Conservation (phyloP, 2,797 vertebrate species). For the Pseudomugil tenellus region DNA sequence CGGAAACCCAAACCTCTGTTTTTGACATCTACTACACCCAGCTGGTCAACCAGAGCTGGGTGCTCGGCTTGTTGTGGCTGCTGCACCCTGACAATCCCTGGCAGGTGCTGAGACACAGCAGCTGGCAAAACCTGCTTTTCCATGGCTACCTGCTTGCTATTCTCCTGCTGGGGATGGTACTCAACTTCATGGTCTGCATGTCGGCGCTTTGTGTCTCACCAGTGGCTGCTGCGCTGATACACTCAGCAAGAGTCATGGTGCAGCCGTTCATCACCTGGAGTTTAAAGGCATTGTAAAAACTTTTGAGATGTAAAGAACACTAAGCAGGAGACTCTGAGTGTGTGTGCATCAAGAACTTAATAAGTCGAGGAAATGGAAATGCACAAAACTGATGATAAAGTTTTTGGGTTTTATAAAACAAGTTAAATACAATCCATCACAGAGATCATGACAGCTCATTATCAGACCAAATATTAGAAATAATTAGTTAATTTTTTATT, state of each 20-base stretch:
- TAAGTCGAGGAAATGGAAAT: background rate
- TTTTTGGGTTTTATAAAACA: no score
- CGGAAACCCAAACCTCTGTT: slow-evolving; percentile 43
- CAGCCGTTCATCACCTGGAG: slow-evolving; percentile 65
- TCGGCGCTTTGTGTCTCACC: slow-evolving; percentile 72
- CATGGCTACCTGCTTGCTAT: slow-evolving; percentile 80
- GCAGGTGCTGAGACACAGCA: slow-evolving; percentile 67
- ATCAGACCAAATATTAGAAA: background rate
- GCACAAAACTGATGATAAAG: background rate
- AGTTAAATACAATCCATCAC: background rate
- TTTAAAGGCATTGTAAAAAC: background rate
- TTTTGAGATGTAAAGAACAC: background rate
- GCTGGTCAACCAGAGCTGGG: slow-evolving; percentile 75
- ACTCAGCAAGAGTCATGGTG: slow-evolving; percentile 62
- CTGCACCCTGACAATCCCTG: slow-evolving; percentile 77
- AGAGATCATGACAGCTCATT: background rate
- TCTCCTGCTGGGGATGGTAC: slow-evolving; percentile 73
- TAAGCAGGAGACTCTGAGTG: background rate
- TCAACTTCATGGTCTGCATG: slow-evolving; percentile 67
- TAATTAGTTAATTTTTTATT: background rate
- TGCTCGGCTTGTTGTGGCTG: slow-evolving; percentile 80
- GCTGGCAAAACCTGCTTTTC: slow-evolving; percentile 83
- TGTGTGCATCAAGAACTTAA: background rate
- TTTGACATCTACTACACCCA: slow-evolving; percentile 80
- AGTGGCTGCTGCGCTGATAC: slow-evolving; percentile 70